phyloP scores from a whole-genome alignment of 1,140 invertebrate genomes.

The Bombus difficillimus region DNA sequence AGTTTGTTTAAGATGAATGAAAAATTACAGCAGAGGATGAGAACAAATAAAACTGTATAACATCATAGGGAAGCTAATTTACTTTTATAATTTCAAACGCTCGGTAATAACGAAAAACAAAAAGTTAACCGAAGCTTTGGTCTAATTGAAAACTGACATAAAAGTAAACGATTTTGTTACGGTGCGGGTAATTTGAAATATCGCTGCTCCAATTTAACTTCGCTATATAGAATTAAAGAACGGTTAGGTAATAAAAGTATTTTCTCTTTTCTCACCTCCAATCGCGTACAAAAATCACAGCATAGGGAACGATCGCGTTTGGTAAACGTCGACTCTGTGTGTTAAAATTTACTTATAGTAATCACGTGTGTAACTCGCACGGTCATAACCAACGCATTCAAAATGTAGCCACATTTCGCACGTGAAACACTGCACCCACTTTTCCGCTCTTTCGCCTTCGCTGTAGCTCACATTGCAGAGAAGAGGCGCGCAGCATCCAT shows the following conservation, averaged over 20 bases:
- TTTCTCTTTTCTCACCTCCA: too few species aligned
- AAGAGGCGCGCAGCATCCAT: too few species aligned
- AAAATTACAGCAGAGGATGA: neutral
- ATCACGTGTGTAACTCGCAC: too few species aligned
- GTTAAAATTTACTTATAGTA: neutral
- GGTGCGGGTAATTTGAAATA: too few species aligned
- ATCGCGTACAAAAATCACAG: neutral
- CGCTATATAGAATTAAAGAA: neutral
- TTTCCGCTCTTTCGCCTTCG: too few species aligned
- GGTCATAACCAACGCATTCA: too few species aligned
- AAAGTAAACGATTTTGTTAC: too few species aligned
- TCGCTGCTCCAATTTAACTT: too few species aligned
- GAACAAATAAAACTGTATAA: neutral
- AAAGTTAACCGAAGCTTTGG: neutral
- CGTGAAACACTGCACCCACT: too few species aligned
- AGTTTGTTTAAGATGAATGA: neutral
- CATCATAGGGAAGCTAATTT: neutral
- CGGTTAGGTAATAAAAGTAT: neutral
- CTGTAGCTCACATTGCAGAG: too few species aligned
- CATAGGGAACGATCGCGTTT: neutral
- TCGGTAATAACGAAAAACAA: neutral
- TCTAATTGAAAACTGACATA: too few species aligned
- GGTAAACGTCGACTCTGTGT: neutral
- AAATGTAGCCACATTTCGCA: too few species aligned
- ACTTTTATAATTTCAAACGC: neutral